Evolutionary conservation across 2,797 vertebrate genomes (phyloP).

Genomic region (Ctenochaetus hawaiiensis): DNA sequence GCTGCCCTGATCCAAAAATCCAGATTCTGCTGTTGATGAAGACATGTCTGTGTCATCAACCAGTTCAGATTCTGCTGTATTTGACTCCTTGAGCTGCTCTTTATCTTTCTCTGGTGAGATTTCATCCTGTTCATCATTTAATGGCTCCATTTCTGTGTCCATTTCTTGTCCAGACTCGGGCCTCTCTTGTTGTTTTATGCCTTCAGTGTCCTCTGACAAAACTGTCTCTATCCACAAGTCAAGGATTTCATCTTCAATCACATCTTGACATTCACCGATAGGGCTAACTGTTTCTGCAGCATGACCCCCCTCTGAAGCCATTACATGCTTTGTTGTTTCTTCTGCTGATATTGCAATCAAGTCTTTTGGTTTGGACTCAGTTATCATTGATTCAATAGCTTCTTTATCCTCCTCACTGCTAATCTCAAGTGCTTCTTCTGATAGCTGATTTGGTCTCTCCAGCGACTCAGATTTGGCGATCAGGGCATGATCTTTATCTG

Average conservation of each 20-base stretch:
- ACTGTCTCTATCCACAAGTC: constrained; percentile 65
- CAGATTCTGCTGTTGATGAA: constrained; percentile 44
- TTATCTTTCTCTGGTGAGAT: constrained; percentile 14
- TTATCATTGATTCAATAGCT: not conserved
- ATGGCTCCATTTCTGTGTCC: not conserved
- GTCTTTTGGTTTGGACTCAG: constrained; percentile 11
- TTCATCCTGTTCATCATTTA: constrained; percentile 17
- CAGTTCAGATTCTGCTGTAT: constrained; percentile 32
- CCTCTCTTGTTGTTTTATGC: constrained; percentile 9
- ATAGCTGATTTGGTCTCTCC: constrained; percentile 17
- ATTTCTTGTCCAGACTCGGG: constrained; percentile 9
- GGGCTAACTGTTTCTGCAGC: constrained; percentile 5
- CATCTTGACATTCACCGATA: constrained; percentile 17
- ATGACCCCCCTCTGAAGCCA: constrained; percentile 8
- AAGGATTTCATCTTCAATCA: constrained; percentile 70
- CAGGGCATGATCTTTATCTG: not conserved
- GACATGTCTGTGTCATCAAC: constrained; percentile 39
- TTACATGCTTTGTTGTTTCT: not conserved
- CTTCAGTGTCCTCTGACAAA: constrained; percentile 29
- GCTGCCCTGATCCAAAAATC: constrained; percentile 36
- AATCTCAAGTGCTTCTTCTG: constrained; percentile 13
- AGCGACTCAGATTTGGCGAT: constrained; percentile 7
- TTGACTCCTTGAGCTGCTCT: constrained; percentile 21
- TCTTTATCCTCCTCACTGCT: constrained; percentile 21
- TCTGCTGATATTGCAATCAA: constrained; percentile 10